These are phyloP conservation scores for Leptatherina wallacei DNA, from an alignment of 2,797 vertebrate genomes.

Conservation along the genomic window DNA sequence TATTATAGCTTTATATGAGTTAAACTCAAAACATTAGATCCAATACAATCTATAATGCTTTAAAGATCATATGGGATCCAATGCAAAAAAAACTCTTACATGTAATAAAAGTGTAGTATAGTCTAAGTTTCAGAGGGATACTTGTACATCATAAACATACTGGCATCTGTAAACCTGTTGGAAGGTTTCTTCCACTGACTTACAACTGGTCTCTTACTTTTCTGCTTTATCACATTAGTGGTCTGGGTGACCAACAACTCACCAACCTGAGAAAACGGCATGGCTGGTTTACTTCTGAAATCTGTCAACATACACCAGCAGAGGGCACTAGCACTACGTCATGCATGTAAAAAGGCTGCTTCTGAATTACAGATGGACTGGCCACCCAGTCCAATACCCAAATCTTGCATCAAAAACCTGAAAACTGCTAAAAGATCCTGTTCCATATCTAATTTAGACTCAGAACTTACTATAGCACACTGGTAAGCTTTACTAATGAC, in stretches of 20 bases:
- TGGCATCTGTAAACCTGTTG: neutral
- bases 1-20: neutral
- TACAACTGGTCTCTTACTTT: neutral
- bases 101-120: neutral
- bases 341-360: neutral
- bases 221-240: neutral
- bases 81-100: too few species aligned
- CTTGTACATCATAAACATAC: too few species aligned
- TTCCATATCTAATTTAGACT: too few species aligned
- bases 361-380: neutral
- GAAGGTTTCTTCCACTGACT: neutral
- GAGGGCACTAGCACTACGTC: constrained; percentile 11
- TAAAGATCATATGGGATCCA: neutral
- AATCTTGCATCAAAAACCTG: neutral
- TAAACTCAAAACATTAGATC: neutral
- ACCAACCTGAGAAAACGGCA: neutral
- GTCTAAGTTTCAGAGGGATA: too few species aligned
- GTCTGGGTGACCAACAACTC: neutral
- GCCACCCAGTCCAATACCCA: neutral
- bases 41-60: too few species aligned
- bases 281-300: neutral
- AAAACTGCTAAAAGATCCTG: neutral
- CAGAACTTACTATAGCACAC: neutral
- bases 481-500: neutral
- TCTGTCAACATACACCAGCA: neutral